Evolutionary conservation across 2,113 vertebrate species (phyloP).

Genomic region (Myrmecobius fasciatus): DNA sequence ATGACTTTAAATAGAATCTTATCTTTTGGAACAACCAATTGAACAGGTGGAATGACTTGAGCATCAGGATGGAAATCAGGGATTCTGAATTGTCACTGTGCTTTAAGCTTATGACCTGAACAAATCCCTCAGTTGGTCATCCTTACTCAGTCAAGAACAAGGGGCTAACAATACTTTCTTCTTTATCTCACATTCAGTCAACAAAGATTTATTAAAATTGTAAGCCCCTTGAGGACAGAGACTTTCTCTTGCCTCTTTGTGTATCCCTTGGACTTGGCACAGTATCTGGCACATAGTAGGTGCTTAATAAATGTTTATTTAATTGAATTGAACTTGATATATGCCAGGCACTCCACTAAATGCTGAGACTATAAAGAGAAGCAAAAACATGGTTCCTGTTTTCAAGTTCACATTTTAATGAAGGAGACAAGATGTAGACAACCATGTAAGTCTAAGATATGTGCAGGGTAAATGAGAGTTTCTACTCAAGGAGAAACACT

Average conservation of each 20-base stretch:
- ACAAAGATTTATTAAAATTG: not conserved
- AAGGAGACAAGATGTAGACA: not conserved
- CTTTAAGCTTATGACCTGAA: not conserved
- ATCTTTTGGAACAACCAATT: not conserved
- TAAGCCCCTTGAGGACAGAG: not conserved
- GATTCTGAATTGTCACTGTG: not conserved
- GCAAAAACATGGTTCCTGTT: not conserved
- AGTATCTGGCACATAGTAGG: not conserved
- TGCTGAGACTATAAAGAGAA: not conserved
- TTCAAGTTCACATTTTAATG: not conserved
- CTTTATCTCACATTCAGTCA: not conserved
- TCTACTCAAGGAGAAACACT: not conserved
- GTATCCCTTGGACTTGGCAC: not conserved
- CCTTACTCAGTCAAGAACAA: not conserved
- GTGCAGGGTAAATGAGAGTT: not conserved
- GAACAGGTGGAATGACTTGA: not conserved
- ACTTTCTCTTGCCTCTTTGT: not conserved
- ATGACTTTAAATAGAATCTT: not conserved
- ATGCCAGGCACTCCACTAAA: not conserved
- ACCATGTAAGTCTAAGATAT: not conserved
- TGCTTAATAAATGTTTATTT: not conserved
- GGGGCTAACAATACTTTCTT: not conserved
- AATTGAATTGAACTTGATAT: not conserved
- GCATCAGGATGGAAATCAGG: not conserved
- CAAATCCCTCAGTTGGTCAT: not conserved